Evolutionary conservation across 2,797 vertebrate species (phyloP), one percentile per base, ranked within the genome.

Genomic region (Coreius guichenoti): DNA sequence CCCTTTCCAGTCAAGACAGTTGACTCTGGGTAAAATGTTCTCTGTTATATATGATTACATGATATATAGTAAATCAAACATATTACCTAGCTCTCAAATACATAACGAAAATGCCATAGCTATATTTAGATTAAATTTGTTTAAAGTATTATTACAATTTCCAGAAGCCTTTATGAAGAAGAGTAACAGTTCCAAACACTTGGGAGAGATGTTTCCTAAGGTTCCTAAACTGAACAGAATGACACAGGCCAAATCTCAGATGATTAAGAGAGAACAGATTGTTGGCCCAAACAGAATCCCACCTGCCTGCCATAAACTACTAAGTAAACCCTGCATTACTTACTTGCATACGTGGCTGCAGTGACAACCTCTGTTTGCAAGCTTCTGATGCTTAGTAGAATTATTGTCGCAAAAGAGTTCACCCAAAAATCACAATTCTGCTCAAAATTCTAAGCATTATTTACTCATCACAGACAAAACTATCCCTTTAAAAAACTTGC

Each of bases 261-360:
- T 77, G 76, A 79, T 83, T 23, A 78, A 68, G 75, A 83, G 56
- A 82, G 17, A 43, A 80, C 73, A 78, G 79, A 83, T 74, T 33
- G 56, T 69, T 74, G 56, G 36, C 70, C 7, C 26, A 75, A 70
- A 63, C 80, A 68, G 80, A 81, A 54, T 86, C 36, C 56, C 86
- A 86, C 86, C 84, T 88, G 88, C 51, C 83, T 82, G 56, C 87
- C 80, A 89, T 87, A 86, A 90, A 80, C 9, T 72, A 11, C 33
- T 26, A 54, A 23, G 51, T 43, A 70, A 80, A 75, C 14, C 69
- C 74, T 54, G 69, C 54, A 65, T 80, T 36, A 26, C 33, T 67
- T 63, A 67, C 16, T 33, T 78, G 87, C 84, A 87, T 80, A 88
- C 82, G 86, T 90, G 88, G 87, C 87, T 73, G 61, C 39, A 17